Percentiles rank a stretch among this genome's conserved stretches.
These are phyloP conservation scores for Trilocha varians DNA, from an alignment of 2,888 invertebrate genomes.

Conservation along the genomic window DNA sequence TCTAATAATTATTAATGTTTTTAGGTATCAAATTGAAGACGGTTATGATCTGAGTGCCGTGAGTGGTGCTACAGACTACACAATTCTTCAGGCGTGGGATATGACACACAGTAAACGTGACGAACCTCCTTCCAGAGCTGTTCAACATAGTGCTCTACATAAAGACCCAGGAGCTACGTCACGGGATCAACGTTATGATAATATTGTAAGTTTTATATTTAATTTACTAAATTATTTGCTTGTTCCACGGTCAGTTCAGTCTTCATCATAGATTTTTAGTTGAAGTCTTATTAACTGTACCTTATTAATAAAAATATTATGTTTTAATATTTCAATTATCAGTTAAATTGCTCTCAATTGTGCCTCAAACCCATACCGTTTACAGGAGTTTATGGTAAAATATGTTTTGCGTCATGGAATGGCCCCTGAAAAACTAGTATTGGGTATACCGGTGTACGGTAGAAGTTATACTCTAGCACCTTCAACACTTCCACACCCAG, in stretches of 20 bases:
- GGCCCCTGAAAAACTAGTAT: constrained; percentile 77
- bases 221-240: too few relatives aligned
- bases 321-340: not conserved
- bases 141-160: constrained; percentile 68
- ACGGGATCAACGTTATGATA: constrained; percentile 58
- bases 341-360: too few relatives aligned
- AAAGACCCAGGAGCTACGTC: constrained; percentile 55
- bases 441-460: constrained; percentile 83
- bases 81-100: constrained; percentile 79
- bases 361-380: constrained; percentile 3
- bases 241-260: too few relatives aligned
- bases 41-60: constrained; percentile 76
- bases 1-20: constrained; percentile 8
- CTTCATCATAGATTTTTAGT: too few relatives aligned
- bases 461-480: constrained; percentile 78
- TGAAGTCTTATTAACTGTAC: too few relatives aligned
- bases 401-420: constrained; percentile 78
- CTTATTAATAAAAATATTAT: not conserved
- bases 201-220: constrained; percentile 61
- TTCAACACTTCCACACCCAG: constrained; percentile 64
- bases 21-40: constrained; percentile 75
- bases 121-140: constrained; percentile 54
- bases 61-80: constrained; percentile 75
- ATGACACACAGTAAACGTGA: constrained; percentile 60
- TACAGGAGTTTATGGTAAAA: constrained; percentile 78